Percentiles rank a stretch among this genome's conserved stretches.
These are phyloP conservation scores for Tangachromis dhanisi DNA, from an alignment of 2,113 vertebrate species.

Conservation along the genomic window DNA sequence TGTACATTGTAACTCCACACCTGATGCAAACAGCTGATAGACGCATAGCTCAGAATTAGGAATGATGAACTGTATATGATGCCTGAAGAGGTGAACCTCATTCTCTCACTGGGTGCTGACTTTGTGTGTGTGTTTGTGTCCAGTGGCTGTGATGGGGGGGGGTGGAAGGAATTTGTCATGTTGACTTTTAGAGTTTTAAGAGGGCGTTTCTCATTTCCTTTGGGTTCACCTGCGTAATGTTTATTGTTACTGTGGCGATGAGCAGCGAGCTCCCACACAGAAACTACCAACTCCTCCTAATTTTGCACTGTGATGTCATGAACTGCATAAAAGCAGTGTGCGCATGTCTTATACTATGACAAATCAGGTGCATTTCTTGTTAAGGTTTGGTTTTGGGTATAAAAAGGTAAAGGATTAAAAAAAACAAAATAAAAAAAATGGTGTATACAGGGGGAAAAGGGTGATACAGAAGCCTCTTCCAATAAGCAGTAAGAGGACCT, in stretches of 20 bases:
- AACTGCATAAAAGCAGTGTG: neutral
- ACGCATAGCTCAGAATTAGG: neutral
- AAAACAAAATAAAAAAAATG: accelerated
- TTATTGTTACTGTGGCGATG: constrained; percentile 61
- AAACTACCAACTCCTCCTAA: neutral
- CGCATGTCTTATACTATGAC: neutral
- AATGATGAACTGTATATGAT: neutral
- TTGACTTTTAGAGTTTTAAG: constrained; percentile 43
- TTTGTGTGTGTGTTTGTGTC: neutral
- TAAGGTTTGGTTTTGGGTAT: neutral
- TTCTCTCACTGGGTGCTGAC: neutral
- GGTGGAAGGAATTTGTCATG: constrained; percentile 58
- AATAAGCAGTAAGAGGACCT: neutral
- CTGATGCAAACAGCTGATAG: neutral
- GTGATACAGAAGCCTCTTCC: constrained; percentile 19
- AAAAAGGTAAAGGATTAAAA: neutral
- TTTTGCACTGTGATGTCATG: neutral
- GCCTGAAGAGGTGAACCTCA: neutral
- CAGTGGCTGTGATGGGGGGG: neutral
- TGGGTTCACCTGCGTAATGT: constrained; percentile 37
- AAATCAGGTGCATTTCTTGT: neutral
- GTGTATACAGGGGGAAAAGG: neutral
- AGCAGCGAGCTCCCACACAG: constrained; percentile 29
- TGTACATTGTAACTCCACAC: neutral
- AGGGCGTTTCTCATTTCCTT: constrained; percentile 63